phyloP scores from a whole-genome alignment of 1,140 invertebrate genomes.

The Pantala flavescens region DNA sequence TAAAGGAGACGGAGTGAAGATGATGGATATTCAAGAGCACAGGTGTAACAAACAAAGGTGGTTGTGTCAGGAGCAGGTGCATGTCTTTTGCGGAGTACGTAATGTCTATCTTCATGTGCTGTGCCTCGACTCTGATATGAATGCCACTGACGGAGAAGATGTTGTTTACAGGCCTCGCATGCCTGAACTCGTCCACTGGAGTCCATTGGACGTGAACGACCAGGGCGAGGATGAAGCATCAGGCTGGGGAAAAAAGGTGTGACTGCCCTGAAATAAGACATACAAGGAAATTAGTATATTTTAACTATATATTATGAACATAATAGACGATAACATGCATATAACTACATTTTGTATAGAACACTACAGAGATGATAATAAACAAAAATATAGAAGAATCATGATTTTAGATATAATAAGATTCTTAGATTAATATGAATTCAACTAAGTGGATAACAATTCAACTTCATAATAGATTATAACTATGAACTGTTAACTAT shows the following conservation, averaged over 20 bases:
- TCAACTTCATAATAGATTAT: too few species aligned
- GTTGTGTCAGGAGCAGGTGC: constrained; percentile 51
- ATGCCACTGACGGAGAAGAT: constrained; percentile 75
- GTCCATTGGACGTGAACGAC: constrained; percentile 48
- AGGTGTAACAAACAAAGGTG: constrained; percentile 81
- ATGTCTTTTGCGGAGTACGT: constrained; percentile 63
- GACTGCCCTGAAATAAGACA: background rate
- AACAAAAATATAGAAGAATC: too few species aligned
- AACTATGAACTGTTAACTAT: too few species aligned
- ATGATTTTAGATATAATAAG: too few species aligned
- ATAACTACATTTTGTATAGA: too few species aligned
- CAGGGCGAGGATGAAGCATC: constrained; percentile 68
- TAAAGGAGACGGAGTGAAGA: constrained; percentile 64
- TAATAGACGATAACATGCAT: too few species aligned
- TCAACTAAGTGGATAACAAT: too few species aligned
- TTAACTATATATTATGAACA: too few species aligned
- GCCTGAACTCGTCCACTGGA: constrained; percentile 42
- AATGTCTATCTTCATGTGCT: constrained; percentile 62
- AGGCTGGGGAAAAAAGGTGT: constrained; percentile 74
- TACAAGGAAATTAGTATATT: too few species aligned
- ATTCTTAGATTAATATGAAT: too few species aligned
- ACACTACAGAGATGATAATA: too few species aligned
- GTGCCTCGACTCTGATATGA: constrained; percentile 49
- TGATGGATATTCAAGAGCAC: constrained; percentile 64
- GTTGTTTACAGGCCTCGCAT: constrained; percentile 67